Base-by-base conservation (phyloP, 2,113 vertebrate genomes). In the Hiodon tergisus region DNA sequence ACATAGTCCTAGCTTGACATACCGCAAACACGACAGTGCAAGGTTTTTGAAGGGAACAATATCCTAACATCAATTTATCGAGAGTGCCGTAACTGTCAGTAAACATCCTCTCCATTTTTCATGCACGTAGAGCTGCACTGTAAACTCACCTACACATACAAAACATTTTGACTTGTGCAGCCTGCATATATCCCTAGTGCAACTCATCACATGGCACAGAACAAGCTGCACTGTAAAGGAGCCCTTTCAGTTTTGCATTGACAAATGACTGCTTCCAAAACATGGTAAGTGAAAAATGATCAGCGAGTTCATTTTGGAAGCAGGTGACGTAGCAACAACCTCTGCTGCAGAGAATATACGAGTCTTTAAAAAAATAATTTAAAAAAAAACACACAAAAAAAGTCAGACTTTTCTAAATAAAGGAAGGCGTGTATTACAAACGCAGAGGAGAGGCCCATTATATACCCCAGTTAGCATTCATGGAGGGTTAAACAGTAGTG, bases 401-500 rank as follows among this genome's bases (percentile, higher is more conserved):
- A 31, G 31, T 31, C 31, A 1, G 31, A 31, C 59, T 73, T 17
- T 53, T 69, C 58, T 50, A 67, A 67, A 48, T 3, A 71, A 5
- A 55, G 50, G 53, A 65, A 66, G 17, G 63, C 58, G 57, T 14
- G 14, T 50, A n/a, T 16, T 1, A 69, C n/a, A 53, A 60, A 47
- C 16, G 46, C 10, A n/a, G 53, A 53, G 9, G 6, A 48, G 46
- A 52, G 46, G n/a, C 53, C 61, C 66, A 52, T 58, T 67, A 68
- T 71, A 82, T 50, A 78, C 52, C 88, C 88, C 86, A 90, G 88
- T 90, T 87, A 83, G 85, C 86, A 85, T 90, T 88, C 82, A 87
- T 82, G 80, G 86, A 72, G 81, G 84, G 82, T 85, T 79, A 82
- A 89, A 87, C 85, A 85, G 84, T 85, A 85, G 85, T 81, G 78